These are phyloP conservation scores for Drosophila affinis DNA, from an alignment of 2,888 invertebrate species.

Conservation along the genomic window DNA sequence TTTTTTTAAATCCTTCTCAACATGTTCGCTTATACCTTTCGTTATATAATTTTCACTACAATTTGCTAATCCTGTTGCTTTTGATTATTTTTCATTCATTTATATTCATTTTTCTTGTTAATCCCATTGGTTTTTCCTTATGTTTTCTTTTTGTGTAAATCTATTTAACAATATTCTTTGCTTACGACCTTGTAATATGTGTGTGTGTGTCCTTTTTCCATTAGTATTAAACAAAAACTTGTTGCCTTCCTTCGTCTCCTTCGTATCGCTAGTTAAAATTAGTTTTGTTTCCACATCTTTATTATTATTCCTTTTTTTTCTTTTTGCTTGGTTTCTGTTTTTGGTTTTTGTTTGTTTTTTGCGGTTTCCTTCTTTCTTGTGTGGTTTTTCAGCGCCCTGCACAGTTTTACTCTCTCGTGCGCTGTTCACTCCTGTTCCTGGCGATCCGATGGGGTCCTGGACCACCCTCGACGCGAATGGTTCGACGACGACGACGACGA, in stretches of 20 bases:
- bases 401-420: conserved; percentile 80
- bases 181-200: conserved; percentile 69
- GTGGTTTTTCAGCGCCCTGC: conserved; percentile 77
- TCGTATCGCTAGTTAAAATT: conserved; percentile 75
- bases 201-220: conserved; percentile 47
- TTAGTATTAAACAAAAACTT: conserved; percentile 73
- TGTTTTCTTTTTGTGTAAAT: conserved; percentile 54
- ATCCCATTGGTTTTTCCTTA: conserved; percentile 45
- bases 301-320: not conserved
- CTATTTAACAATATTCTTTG: conserved; percentile 76
- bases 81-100: conserved; percentile 75
- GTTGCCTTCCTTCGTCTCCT: conserved; percentile 50
- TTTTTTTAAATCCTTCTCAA: conserved; percentile 27
- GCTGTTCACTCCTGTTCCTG: conserved; percentile 57
- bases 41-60: conserved; percentile 63
- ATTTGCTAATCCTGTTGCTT: conserved; percentile 72
- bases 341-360: conserved; percentile 17
- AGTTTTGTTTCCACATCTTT: conserved; percentile 53
- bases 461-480: conserved; percentile 7
- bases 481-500: too few species aligned
- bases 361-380: conserved; percentile 26
- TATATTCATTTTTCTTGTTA: conserved; percentile 47
- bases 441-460: conserved; percentile 13
- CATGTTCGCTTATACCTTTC: conserved; percentile 38
- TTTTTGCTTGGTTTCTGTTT: conserved; percentile 11